Evolutionary conservation across 2,888 invertebrate genomes (phyloP), one percentile per base, ranked within the genome.

Genomic region (Pristionchus japonicus): DNA sequence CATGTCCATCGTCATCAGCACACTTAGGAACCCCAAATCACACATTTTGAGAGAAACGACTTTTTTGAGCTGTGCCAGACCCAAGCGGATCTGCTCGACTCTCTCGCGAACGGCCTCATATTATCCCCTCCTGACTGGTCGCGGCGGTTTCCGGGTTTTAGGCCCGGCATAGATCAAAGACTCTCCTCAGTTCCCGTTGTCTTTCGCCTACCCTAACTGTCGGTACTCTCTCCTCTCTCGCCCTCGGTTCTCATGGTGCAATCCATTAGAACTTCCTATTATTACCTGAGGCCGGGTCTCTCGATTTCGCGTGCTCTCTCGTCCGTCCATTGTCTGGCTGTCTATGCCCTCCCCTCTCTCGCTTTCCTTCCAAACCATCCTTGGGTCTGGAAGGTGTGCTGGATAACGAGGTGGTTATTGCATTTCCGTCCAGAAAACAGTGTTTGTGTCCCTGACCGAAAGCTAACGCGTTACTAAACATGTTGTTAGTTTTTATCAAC

Each of bases 211-310:
- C 40, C 40, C 37, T 85, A 27, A 47, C 64, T 23, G 17, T 37
- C 84, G 52, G n/a, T 1, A 7, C 85, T 64, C 61, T 85, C 37
- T 23, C 13, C 85, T 31, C 67, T 61, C 43, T 37, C 37, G 3
- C 7, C 61, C 47, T 23, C 37, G 52, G 31, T 83, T 83, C 52
- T 83, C 61, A 52, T 52, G 52, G 83, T 52, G 31, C 52, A 57
- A 57, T 83, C 61, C 83, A 83, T 83, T 83, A 83, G 57, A 61
- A 64, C 86, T 86, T 86, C 70, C 61, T 47, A 37, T 40, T 67
- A 49, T 77, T 77, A 77, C 77, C 77, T 77, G 77, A 70, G 70
- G 20, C 37, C 9, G 11, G 61, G 15, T 87, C 77, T 87, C 77
- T 87, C 87, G 13, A 40, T 85, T 34, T 85, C 64, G 3, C 85